Evolutionary conservation across 2,113 vertebrate species (phyloP).

Genomic region (Colistium nudipinnis): DNA sequence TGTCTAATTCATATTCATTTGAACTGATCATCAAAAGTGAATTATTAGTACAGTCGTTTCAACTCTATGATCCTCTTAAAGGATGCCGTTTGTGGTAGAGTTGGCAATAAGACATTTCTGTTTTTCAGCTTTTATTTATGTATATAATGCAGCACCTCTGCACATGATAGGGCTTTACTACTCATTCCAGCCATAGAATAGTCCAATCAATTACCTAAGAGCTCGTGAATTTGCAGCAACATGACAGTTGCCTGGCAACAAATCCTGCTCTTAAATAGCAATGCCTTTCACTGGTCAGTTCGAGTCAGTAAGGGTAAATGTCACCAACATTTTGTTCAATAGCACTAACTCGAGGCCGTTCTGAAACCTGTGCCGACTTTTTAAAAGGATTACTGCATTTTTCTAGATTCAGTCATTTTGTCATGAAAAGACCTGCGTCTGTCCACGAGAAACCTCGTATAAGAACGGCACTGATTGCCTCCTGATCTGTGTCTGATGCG

Average conservation of each 20-base stretch:
- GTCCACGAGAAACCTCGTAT: constrained; percentile 14
- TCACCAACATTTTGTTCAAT: constrained; percentile 53
- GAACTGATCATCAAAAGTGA: no score
- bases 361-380: not conserved
- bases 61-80: no score
- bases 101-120: no score
- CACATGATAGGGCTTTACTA: not conserved
- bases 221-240: constrained; percentile 44
- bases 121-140: no score
- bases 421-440: no score
- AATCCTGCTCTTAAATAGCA: constrained; percentile 48
- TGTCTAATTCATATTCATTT: no score
- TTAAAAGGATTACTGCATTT: no score
- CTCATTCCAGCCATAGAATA: constrained; percentile 21
- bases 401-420: no score
- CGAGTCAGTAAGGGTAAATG: constrained; percentile 30
- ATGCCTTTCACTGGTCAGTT: constrained; percentile 38
- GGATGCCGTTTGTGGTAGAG: no score
- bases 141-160: not conserved
- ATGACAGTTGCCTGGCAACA: constrained; percentile 48
- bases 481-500: not conserved
- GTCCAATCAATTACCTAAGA: constrained; percentile 25
- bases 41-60: no score
- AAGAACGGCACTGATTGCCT: constrained; percentile 1
- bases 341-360: constrained; percentile 18